phyloP scores from a whole-genome alignment of 2,888 invertebrate species.

The Stenolophus ochropezus region DNA sequence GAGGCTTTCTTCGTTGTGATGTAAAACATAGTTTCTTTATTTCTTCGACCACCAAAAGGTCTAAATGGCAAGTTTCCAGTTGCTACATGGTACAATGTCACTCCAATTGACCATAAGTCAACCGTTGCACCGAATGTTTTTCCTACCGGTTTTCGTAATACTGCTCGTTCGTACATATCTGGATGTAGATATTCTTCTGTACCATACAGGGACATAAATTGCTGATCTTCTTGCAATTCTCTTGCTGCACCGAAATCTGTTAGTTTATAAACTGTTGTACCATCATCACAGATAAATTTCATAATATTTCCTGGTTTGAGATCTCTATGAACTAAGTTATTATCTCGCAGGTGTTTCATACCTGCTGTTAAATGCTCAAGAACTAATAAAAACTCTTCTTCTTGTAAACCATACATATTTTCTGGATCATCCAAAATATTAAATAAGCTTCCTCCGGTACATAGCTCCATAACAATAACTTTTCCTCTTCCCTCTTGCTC shows the following conservation, averaged over 20 bases:
- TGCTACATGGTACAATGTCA: constrained; percentile 95
- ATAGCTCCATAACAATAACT: constrained; percentile 96
- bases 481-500: constrained; percentile 93
- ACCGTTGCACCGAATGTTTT: constrained; percentile 96
- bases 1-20: constrained; percentile 96
- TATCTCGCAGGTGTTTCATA: constrained; percentile 95
- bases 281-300: constrained; percentile 96
- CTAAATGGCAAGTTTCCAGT: constrained; percentile 96
- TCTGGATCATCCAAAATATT: constrained; percentile 97
- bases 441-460: constrained; percentile 94
- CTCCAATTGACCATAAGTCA: constrained; percentile 97
- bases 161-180: constrained; percentile 96
- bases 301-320: constrained; percentile 98
- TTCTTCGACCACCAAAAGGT: constrained; percentile 94
- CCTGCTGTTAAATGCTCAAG: constrained; percentile 93
- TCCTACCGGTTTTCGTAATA: constrained; percentile 89
- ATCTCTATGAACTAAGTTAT: constrained; percentile 94
- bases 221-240: constrained; percentile 95
- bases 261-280: constrained; percentile 86
- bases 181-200: constrained; percentile 98
- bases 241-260: constrained; percentile 98
- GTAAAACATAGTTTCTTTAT: constrained; percentile 96
- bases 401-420: constrained; percentile 93
- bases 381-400: constrained; percentile 92
- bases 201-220: constrained; percentile 95